Evolutionary conservation across 2,888 invertebrate genomes (phyloP).

Genomic region (Adelognathus sp.): DNA sequence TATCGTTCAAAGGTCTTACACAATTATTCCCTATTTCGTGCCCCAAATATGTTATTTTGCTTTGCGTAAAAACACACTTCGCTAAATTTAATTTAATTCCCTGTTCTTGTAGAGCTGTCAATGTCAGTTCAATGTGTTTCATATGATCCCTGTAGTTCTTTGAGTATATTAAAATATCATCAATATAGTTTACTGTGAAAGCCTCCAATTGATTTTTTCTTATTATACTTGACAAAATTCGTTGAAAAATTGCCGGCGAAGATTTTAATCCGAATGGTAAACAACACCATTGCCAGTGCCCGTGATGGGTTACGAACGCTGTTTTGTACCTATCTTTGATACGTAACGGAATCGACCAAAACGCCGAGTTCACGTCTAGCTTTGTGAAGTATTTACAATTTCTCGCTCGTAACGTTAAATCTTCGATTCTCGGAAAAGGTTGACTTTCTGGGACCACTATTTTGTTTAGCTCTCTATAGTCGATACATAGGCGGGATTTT

Average conservation of each 20-base stretch:
- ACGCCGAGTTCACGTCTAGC: constrained; percentile 57
- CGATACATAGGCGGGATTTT: constrained; percentile 60
- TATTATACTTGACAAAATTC: constrained; percentile 49
- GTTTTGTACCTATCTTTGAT: constrained; percentile 50
- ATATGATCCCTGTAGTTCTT: constrained; percentile 39
- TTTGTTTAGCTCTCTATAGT: constrained; percentile 49
- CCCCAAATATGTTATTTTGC: constrained; percentile 30
- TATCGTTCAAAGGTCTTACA: constrained; percentile 48
- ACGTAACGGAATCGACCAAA: constrained; percentile 55
- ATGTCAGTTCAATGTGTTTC: constrained; percentile 9
- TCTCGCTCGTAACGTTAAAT: constrained; percentile 55
- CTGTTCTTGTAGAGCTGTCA: constrained; percentile 14
- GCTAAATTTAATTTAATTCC: constrained; percentile 33
- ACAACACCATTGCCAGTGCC: constrained; percentile 36
- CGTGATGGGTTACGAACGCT: constrained; percentile 42
- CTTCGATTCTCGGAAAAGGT: constrained; percentile 60
- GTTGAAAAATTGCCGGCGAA: constrained; percentile 50
- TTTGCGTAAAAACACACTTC: constrained; percentile 32
- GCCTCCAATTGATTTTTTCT: constrained; percentile 34
- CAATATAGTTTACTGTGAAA: constrained; percentile 47
- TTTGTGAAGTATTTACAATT: constrained; percentile 50
- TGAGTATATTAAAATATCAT: constrained; percentile 47
- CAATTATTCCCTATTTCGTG: constrained; percentile 35
- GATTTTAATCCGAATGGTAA: constrained; percentile 41
- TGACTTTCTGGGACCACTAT: constrained; percentile 53